A percentile compares a stretch with the other conserved stretches of the same genome.
Conservation (phyloP, 2,113 vertebrate genomes). For the Edolisoma coerulescens region DNA sequence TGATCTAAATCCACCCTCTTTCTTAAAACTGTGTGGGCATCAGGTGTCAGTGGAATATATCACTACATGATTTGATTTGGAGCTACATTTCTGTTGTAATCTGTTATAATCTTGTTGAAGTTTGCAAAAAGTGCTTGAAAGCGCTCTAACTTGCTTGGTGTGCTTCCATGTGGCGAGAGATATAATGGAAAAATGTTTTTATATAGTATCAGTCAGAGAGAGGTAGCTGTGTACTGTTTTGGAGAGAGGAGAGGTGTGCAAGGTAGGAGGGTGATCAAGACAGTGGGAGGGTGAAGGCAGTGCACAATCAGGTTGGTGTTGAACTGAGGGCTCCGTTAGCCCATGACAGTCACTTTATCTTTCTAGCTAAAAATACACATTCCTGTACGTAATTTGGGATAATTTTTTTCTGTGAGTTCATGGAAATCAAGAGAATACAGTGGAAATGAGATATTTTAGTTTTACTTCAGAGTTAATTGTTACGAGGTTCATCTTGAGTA, state of each 20-base stretch:
- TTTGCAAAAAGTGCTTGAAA: not conserved
- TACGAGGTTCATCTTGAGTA: not conserved
- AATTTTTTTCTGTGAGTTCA: not conserved
- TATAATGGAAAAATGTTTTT: not conserved
- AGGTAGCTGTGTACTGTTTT: not conserved
- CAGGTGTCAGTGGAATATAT: not conserved
- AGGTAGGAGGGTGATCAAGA: not conserved
- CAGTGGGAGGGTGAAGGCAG: not conserved
- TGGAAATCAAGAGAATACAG: not conserved
- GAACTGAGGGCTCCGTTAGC: not conserved
- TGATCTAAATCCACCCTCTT: not conserved
- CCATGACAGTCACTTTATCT: not conserved
- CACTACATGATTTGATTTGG: not conserved
- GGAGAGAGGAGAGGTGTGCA: not conserved
- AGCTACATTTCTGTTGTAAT: not conserved
- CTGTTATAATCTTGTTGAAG: not conserved
- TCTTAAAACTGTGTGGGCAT: not conserved
- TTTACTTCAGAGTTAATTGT: not conserved
- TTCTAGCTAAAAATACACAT: not conserved
- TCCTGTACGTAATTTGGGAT: not conserved
- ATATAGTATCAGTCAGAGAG: not conserved
- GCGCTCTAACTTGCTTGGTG: not conserved
- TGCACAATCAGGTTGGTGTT: accelerated
- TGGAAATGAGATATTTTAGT: not conserved
- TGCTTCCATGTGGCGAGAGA: not conserved